A percentile compares a stretch with the other conserved stretches of the same genome.
Evolutionary conservation across 2,113 vertebrate genomes (phyloP).

Genomic region (Dicrurus megarhynchus): DNA sequence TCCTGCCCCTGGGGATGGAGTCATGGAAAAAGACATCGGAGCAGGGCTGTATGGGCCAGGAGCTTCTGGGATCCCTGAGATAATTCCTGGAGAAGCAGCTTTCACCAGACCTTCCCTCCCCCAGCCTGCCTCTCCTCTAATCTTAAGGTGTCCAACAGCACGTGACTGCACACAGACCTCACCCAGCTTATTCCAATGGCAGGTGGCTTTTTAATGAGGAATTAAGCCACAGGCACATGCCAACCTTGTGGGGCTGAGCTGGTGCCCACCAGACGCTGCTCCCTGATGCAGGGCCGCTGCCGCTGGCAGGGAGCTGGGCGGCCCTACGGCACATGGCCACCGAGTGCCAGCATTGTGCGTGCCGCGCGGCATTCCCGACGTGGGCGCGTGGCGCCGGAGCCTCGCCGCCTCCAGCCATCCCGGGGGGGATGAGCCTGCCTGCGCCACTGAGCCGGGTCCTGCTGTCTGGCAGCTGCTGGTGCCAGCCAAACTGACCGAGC

Average conservation of each 20-base stretch:
- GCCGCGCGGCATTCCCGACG: rapidly evolving
- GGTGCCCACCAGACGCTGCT: neutral
- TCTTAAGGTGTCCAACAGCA: rapidly evolving
- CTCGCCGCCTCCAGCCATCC: neutral
- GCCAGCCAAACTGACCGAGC: neutral
- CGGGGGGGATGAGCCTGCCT: neutral
- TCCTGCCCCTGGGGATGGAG: neutral
- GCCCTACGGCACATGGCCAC: rapidly evolving
- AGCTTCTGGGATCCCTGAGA: neutral
- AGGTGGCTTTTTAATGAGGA: neutral
- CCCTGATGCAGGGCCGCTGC: neutral
- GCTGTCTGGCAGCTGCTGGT: neutral
- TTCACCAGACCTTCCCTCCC: neutral
- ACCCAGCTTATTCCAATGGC: neutral
- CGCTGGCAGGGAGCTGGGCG: neutral
- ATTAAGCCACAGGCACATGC: neutral
- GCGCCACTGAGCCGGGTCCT: neutral
- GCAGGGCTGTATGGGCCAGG: too few species aligned
- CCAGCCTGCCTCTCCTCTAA: neutral
- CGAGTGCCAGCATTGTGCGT: rapidly evolving
- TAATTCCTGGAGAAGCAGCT: neutral
- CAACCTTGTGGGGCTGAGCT: rapidly evolving
- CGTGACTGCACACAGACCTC: neutral
- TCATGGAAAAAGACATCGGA: rapidly evolving
- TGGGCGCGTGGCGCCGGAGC: neutral